Conservation (phyloP, 2,113 vertebrate species). For the Galemys pyrenaicus region DNA sequence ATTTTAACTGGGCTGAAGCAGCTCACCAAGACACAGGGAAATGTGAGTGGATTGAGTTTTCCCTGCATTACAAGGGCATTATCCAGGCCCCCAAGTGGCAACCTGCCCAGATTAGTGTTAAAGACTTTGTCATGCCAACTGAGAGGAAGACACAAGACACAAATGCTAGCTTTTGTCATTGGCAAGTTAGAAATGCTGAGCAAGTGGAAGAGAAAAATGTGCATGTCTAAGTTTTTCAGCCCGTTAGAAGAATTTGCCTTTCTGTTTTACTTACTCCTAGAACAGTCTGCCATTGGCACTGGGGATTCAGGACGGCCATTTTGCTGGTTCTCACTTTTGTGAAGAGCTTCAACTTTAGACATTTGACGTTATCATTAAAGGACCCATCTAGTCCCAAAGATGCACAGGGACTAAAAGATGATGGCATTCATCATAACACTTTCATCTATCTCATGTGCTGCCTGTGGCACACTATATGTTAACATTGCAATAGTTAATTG, state of each 20-base stretch:
- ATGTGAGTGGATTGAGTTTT: constrained; percentile 51
- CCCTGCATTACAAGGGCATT: constrained; percentile 43
- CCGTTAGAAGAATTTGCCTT: background rate
- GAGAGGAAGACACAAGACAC: constrained; percentile 32
- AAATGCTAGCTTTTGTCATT: constrained; percentile 45
- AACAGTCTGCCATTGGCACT: background rate
- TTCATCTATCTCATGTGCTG: background rate
- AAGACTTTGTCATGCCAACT: constrained; percentile 19
- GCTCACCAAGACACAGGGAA: background rate
- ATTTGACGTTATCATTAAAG: constrained; percentile 37
- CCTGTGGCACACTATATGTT: background rate
- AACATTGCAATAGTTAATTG: background rate
- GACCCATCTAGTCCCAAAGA: background rate
- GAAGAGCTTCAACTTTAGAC: background rate
- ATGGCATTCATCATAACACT: background rate
- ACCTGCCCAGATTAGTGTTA: constrained; percentile 24
- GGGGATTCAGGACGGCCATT: background rate
- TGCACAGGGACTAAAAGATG: background rate
- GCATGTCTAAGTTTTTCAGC: background rate
- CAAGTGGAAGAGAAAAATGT: background rate
- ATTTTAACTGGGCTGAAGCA: constrained; percentile 56
- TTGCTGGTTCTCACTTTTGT: background rate
- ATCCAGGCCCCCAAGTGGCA: constrained; percentile 40
- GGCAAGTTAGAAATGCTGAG: constrained; percentile 54
- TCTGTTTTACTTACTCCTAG: background rate